A percentile compares a stretch with the other conserved stretches of the same genome.
These are phyloP conservation scores for Anolis carolinensis DNA, from an alignment of 2,113 vertebrate species.

Conservation along the genomic window DNA sequence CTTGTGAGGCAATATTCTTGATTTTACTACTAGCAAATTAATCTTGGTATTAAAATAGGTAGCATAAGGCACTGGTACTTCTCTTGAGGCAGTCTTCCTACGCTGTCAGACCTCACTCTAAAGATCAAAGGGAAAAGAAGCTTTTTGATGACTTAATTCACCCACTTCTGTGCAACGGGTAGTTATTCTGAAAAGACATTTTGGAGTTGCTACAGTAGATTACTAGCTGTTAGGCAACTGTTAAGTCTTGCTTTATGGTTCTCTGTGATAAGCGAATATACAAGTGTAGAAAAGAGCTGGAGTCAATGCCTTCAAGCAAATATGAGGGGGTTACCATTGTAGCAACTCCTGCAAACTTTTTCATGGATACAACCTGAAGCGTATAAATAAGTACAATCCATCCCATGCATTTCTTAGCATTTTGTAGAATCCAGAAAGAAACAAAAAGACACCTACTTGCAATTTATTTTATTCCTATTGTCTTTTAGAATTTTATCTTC, in stretches of 20 bases:
- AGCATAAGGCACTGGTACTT: not conserved
- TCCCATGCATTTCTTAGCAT: not conserved
- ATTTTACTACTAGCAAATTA: constrained; percentile 23
- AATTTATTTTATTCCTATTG: constrained; percentile 32
- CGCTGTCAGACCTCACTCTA: not conserved
- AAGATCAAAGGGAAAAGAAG: not conserved
- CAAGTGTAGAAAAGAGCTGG: not conserved
- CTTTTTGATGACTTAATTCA: constrained; percentile 10
- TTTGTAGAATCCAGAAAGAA: not conserved
- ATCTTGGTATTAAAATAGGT: constrained; percentile 25
- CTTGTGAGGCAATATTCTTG: constrained; percentile 21
- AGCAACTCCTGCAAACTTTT: not conserved
- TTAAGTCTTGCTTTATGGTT: not conserved
- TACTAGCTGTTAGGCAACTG: not conserved
- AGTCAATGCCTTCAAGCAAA: not conserved
- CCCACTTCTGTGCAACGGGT: not conserved
- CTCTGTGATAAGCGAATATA: not conserved
- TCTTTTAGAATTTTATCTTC: constrained; percentile 17
- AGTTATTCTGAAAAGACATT: not conserved
- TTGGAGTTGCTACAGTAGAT: not conserved
- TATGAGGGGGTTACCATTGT: not conserved
- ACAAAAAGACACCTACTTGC: not conserved
- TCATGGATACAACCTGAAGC: not conserved
- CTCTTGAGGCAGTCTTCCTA: constrained; percentile 8
- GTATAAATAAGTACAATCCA: not conserved